These are phyloP conservation scores for Eubucco bourcierii DNA, from an alignment of 2,113 vertebrate genomes.

Conservation along the genomic window DNA sequence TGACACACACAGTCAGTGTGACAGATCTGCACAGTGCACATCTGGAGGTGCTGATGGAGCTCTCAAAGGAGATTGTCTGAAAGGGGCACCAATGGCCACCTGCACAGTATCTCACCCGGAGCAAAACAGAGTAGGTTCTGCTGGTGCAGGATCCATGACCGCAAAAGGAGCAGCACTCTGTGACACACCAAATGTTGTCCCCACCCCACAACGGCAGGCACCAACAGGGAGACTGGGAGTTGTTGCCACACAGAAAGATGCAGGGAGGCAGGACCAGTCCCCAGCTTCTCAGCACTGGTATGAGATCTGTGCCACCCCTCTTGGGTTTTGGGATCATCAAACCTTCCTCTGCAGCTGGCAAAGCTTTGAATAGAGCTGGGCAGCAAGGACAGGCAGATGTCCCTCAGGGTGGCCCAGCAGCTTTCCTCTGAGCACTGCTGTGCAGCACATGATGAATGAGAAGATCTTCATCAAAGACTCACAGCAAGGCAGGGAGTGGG, in stretches of 20 bases:
- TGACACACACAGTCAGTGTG: background rate
- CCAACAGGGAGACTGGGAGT: background rate
- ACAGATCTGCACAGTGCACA: background rate
- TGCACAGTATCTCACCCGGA: rapidly evolving
- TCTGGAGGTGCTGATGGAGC: background rate
- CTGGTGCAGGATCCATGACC: rapidly evolving
- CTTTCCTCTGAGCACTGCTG: background rate
- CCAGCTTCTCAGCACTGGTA: background rate
- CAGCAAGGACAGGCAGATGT: background rate
- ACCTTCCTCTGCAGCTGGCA: background rate
- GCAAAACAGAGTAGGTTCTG: background rate
- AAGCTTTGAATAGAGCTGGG: background rate
- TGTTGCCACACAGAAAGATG: rapidly evolving
- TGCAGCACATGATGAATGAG: background rate
- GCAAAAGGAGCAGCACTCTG: rapidly evolving
- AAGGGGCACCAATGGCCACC: too few relatives aligned
- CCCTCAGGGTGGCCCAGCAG: background rate
- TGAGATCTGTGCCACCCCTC: background rate
- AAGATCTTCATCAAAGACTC: background rate
- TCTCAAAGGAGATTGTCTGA: background rate
- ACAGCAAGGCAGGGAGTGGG: background rate
- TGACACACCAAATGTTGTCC: background rate
- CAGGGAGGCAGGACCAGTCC: background rate
- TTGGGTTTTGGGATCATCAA: background rate
- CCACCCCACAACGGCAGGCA: rapidly evolving